phyloP scores from a whole-genome alignment of 2,888 invertebrate genomes.

The Ametastegia equiseti region DNA sequence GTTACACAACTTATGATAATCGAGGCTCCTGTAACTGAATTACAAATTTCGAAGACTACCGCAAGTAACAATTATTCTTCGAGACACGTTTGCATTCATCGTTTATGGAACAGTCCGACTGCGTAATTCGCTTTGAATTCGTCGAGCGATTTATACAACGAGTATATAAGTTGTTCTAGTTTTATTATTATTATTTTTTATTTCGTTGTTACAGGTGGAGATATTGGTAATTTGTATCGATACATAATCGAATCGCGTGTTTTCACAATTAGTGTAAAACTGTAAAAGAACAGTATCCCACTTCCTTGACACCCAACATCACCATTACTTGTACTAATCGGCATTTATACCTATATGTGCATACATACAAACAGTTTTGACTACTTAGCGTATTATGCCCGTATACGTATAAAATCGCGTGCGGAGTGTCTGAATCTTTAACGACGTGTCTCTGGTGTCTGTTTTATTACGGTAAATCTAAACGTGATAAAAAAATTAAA shows the following conservation, averaged over 20 bases:
- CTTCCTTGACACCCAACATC: neutral
- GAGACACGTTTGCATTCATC: neutral
- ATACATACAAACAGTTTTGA: neutral
- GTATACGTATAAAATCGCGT: no score
- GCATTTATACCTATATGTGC: neutral
- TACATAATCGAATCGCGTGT: neutral
- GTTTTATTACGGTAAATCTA: constrained; percentile 18
- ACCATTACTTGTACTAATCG: no score
- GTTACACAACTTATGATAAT: constrained; percentile 6
- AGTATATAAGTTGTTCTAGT: neutral
- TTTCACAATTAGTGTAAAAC: neutral
- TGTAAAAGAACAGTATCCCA: neutral
- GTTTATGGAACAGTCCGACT: no score
- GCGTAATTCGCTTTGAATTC: neutral
- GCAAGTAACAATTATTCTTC: neutral
- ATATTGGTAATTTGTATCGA: neutral
- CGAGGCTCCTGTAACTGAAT: neutral
- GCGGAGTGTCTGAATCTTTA: neutral
- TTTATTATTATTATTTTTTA: neutral
- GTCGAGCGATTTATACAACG: neutral
- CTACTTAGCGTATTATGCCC: neutral
- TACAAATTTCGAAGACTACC: neutral
- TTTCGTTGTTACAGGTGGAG: neutral
- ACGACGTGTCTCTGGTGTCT: constrained; percentile 6
- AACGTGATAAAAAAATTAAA: neutral